Base-by-base conservation (phyloP, 2,888 invertebrate genomes). In the Acrobasis suavella region DNA sequence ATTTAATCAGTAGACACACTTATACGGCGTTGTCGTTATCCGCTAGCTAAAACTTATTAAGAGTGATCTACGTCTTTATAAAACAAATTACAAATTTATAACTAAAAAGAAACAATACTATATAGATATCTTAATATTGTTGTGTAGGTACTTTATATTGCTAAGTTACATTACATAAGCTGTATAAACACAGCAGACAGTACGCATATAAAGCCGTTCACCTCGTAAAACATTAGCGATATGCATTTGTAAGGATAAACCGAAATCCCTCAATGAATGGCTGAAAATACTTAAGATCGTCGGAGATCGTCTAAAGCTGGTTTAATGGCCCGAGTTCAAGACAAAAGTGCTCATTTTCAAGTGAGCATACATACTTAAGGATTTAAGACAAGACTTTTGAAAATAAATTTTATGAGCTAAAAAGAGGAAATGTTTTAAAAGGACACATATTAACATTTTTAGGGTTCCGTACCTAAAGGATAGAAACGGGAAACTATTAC, bases 221-320 rank as follows among this genome's bases (percentile, higher is more conserved):
- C 50, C 42, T 54, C 46, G 42, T 52, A 51, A 62, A 65, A 60
- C 62, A 67, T 70, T 66, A 63, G 64, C 67, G 63, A 58, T 67
- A 65, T 66, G 64, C 66, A 69, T 71, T 69, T 69, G 67, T 69
- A 66, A 65, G 70, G 70, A 68, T 70, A 59, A 65, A 65, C 64
- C 50, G 61, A 66, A 66, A 66, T 66, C 69, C 59, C 52, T 15
- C 58, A 69, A 71, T 69, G 60, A 67, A 71, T 69, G 69, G 63
- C 52, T 62, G 62, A 62, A 64, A 64, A 68, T 68, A 66, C 63
- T 59, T 52, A 63, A 68, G 67, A 67, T 69, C 66, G 63, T 60
- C 62, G 61, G 64, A 68, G 62, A 67, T 66, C 66, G 38, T 60
- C 65, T 64, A 67, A 70, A 71, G 69, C 68, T 64, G 22, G 55